Conservation (phyloP, 2,113 vertebrate species). For the Orycteropus afer region DNA sequence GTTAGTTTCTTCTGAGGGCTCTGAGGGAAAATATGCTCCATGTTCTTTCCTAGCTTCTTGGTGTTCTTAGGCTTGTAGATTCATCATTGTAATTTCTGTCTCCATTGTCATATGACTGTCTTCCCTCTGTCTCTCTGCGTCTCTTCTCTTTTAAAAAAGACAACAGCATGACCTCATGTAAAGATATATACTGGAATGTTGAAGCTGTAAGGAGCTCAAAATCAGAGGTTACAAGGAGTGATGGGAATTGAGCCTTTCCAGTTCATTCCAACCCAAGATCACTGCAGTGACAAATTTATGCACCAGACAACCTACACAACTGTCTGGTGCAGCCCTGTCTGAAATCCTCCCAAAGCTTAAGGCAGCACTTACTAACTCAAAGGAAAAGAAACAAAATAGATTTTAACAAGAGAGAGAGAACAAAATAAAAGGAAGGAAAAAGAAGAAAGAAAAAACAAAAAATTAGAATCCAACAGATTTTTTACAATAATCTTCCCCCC, state of each 20-base stretch:
- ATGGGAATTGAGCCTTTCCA: neutral
- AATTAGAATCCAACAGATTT: neutral
- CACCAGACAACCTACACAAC: too few species aligned
- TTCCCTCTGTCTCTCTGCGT: neutral
- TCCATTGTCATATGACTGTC: neutral
- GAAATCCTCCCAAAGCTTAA: neutral
- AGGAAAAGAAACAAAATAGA: neutral
- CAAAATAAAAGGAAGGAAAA: neutral
- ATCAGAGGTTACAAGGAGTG: neutral
- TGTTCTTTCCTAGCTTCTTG: neutral
- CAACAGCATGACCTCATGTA: too few species aligned
- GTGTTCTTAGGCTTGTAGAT: too few species aligned
- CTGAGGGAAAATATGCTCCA: neutral
- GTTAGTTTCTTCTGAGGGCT: neutral
- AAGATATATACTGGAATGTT: neutral
- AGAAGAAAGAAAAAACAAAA: slow-evolving; percentile 3
- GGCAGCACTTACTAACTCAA: neutral
- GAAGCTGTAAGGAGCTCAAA: neutral
- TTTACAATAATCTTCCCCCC: neutral
- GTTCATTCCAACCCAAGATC: neutral
- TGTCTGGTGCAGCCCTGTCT: too few species aligned
- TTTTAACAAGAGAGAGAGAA: neutral
- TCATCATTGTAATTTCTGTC: too few species aligned
- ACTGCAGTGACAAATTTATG: neutral
- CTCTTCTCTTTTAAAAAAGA: neutral